phyloP scores from a whole-genome alignment of 1,140 invertebrate species.

The Heterodera carotae region DNA sequence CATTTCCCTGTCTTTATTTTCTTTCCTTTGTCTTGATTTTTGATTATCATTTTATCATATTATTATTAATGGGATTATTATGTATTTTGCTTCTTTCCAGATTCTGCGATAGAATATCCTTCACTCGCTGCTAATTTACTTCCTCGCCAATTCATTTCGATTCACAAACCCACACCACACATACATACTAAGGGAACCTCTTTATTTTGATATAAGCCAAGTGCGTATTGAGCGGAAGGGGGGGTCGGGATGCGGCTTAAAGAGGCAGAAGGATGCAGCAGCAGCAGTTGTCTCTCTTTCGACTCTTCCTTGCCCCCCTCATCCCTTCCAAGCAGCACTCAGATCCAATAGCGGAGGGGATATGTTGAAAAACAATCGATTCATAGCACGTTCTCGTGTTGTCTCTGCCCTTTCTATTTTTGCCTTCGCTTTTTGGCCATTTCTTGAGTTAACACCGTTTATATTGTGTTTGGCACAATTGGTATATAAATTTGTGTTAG shows the following conservation, averaged over 20 bases:
- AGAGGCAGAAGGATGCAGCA: no score
- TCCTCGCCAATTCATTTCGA: neutral
- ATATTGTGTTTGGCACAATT: no score
- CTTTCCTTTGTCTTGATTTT: no score
- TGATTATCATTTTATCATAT: neutral
- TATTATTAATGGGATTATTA: neutral
- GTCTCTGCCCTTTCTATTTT: slow-evolving; percentile 1
- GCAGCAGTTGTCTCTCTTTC: neutral
- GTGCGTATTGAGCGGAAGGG: neutral
- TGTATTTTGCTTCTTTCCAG: no score
- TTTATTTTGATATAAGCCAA: slow-evolving; percentile 1
- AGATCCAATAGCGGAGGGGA: neutral
- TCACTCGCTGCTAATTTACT: neutral
- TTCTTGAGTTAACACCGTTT: neutral
- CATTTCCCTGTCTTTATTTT: no score
- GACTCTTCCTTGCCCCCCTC: neutral
- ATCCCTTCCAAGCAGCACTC: neutral
- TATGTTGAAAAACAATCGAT: slow-evolving; percentile 4
- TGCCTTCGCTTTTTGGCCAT: neutral
- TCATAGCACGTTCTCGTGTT: neutral
- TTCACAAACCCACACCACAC: neutral
- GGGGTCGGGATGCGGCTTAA: no score
- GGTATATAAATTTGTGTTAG: no score
- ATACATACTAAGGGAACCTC: neutral
- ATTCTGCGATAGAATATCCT: no score